Evolutionary conservation across 1,140 invertebrate genomes (phyloP).

Genomic region (Platorchestia sp.): DNA sequence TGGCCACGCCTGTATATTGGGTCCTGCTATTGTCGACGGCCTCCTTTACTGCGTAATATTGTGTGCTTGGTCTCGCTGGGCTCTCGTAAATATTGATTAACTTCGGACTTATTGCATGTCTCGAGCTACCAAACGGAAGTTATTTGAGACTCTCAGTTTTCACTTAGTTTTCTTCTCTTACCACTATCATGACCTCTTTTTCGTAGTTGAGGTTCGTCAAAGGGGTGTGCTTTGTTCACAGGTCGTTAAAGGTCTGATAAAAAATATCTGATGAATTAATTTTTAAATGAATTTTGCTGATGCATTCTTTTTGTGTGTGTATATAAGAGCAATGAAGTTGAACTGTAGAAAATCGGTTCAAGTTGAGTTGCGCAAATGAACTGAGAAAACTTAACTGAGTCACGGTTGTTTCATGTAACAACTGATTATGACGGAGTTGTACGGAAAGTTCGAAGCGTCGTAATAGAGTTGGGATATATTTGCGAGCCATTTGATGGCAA

Average conservation of each 20-base stretch:
- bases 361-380: no score
- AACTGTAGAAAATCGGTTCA: no score
- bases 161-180: background rate
- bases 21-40: background rate
- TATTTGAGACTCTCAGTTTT: background rate
- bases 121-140: background rate
- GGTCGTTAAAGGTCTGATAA: background rate
- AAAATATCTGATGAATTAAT: background rate
- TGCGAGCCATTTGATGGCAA: background rate
- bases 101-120: background rate
- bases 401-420: no score
- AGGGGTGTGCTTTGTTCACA: background rate
- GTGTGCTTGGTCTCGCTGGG: background rate
- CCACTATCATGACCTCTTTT: background rate
- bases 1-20: background rate
- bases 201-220: background rate
- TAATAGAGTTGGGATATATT: background rate
- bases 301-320: no score
- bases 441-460: background rate
- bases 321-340: no score
- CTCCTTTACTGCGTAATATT: slow-evolving; percentile 3
- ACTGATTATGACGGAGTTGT: no score
- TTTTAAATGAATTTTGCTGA: background rate
- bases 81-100: slow-evolving; percentile 29
- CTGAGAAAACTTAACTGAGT: no score